phyloP scores from a whole-genome alignment of 2,113 vertebrate genomes.

The Zapornia atra region DNA sequence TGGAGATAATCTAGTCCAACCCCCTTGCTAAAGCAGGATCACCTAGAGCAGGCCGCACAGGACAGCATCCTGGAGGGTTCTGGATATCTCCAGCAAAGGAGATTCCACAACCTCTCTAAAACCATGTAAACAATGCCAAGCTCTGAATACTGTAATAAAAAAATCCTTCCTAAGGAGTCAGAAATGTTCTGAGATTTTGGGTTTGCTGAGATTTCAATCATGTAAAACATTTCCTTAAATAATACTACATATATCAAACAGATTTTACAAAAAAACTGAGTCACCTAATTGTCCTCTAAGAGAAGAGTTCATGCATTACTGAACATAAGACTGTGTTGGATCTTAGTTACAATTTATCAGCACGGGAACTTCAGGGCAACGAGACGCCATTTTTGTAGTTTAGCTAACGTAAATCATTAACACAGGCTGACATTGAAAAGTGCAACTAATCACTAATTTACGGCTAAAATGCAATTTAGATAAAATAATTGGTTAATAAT shows the following conservation, averaged over 20 bases:
- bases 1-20: too few species aligned
- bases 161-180: background rate
- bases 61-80: too few species aligned
- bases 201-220: background rate
- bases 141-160: background rate
- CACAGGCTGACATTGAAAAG: background rate
- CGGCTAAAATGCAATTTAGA: background rate
- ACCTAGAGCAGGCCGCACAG: too few species aligned
- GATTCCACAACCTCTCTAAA: background rate
- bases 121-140: background rate
- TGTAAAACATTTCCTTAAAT: background rate
- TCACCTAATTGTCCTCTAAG: background rate
- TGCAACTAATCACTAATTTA: background rate
- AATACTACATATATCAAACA: background rate
- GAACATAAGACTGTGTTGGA: background rate
- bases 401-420: constrained; percentile 47
- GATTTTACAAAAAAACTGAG: background rate
- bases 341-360: background rate
- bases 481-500: background rate
- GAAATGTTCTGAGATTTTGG: background rate
- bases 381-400: background rate
- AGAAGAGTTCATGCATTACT: background rate
- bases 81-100: too few species aligned
- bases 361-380: background rate
- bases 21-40: too few species aligned